Conservation (phyloP, 2,113 vertebrate genomes). For the Edolisoma coerulescens region DNA sequence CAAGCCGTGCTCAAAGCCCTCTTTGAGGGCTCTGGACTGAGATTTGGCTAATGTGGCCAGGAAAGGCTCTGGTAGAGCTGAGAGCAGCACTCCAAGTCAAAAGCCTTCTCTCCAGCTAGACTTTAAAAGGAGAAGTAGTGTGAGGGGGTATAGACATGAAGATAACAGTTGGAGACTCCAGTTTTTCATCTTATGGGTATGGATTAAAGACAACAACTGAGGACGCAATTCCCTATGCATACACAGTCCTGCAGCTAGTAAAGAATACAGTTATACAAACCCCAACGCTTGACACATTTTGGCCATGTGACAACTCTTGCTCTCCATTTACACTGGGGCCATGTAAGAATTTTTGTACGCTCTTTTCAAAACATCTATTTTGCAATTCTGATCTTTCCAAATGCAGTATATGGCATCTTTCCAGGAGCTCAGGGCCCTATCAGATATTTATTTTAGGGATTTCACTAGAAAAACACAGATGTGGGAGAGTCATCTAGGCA, state of each 20-base stretch:
- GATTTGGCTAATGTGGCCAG: background rate
- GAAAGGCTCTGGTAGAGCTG: background rate
- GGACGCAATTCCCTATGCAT: background rate
- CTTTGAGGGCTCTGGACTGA: background rate
- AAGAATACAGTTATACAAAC: background rate
- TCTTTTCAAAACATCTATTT: constrained; percentile 5
- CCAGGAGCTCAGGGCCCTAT: background rate
- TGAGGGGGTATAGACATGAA: background rate
- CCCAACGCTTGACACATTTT: background rate
- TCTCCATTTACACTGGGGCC: background rate
- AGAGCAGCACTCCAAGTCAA: background rate
- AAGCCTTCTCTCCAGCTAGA: background rate
- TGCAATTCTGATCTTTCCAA: background rate
- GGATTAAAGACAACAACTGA: background rate
- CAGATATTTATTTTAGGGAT: constrained; percentile 23
- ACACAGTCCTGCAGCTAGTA: background rate
- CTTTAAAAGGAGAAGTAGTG: background rate
- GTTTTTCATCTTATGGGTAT: background rate
- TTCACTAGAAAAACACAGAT: constrained; percentile 34
- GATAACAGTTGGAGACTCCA: background rate
- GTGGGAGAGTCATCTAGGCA: background rate
- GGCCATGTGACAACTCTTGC: background rate
- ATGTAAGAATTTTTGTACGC: background rate
- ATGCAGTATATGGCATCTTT: background rate
- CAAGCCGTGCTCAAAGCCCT: background rate